Percentiles rank a stretch among this genome's conserved stretches.
Conservation (phyloP, 2,113 vertebrate genomes). For the Sphyrna mokarran region DNA sequence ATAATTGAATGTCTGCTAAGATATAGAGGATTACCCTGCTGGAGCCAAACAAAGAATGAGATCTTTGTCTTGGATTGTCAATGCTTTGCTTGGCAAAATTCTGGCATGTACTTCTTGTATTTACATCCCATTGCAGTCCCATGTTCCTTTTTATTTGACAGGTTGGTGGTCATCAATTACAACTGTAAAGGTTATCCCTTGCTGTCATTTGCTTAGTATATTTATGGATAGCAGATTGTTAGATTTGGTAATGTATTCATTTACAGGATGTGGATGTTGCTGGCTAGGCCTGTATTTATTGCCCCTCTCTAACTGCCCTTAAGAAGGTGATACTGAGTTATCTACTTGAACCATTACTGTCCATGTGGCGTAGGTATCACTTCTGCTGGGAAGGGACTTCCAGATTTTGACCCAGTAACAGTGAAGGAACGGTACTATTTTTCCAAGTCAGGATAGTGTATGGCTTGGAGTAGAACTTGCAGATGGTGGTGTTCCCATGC, state of each 20-base stretch:
- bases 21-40: background rate
- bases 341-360: too few species aligned
- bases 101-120: background rate
- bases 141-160: background rate
- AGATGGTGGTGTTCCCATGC: too few species aligned
- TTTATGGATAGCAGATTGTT: background rate
- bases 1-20: background rate
- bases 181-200: background rate
- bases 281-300: too few species aligned
- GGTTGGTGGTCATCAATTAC: background rate
- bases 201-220: background rate
- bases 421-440: too few species aligned
- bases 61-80: background rate
- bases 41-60: background rate
- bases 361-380: too few species aligned
- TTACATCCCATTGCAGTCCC: background rate
- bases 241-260: background rate
- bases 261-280: too few species aligned
- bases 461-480: too few species aligned
- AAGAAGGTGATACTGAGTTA: too few species aligned
- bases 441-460: too few species aligned
- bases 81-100: background rate
- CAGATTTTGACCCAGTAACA: too few species aligned
- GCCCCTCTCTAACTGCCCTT: too few species aligned
- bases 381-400: too few species aligned